These are phyloP conservation scores for Liasis olivaceus DNA, from an alignment of 2,797 vertebrate species.

Conservation along the genomic window DNA sequence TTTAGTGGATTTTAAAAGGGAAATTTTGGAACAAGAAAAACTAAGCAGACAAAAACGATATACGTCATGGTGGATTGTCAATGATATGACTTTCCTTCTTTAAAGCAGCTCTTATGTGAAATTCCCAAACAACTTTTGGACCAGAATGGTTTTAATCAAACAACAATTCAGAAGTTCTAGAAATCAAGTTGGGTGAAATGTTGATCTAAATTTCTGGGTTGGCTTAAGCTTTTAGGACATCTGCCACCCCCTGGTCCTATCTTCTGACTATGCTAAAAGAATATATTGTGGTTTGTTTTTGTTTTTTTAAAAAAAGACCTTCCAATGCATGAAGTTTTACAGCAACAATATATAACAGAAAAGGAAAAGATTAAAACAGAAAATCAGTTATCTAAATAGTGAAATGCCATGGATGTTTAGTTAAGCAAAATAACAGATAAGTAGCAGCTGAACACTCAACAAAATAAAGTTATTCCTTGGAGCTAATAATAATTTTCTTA, in stretches of 20 bases:
- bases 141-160: not conserved
- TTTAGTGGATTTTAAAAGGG: not conserved
- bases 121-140: not conserved
- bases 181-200: not conserved
- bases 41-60: not conserved
- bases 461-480: slow-evolving; percentile 53
- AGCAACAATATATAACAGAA: not conserved
- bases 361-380: not conserved
- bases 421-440: slow-evolving; percentile 22
- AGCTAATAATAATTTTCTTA: slow-evolving; percentile 20
- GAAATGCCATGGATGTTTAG: not conserved
- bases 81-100: not conserved
- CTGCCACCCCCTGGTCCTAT: not conserved
- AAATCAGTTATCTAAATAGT: not conserved
- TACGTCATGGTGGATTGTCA: not conserved
- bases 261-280: not conserved
- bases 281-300: not conserved
- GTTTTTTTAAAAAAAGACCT: not conserved
- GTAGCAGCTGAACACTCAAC: slow-evolving; percentile 4
- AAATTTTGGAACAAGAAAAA: not conserved
- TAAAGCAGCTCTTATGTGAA: not conserved
- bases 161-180: not conserved
- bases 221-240: not conserved
- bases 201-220: not conserved
- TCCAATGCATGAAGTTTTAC: not conserved